Evolutionary conservation across 2,797 vertebrate genomes (phyloP), one percentile per base, ranked within the genome.

Genomic region (Apogon hyalosoma): DNA sequence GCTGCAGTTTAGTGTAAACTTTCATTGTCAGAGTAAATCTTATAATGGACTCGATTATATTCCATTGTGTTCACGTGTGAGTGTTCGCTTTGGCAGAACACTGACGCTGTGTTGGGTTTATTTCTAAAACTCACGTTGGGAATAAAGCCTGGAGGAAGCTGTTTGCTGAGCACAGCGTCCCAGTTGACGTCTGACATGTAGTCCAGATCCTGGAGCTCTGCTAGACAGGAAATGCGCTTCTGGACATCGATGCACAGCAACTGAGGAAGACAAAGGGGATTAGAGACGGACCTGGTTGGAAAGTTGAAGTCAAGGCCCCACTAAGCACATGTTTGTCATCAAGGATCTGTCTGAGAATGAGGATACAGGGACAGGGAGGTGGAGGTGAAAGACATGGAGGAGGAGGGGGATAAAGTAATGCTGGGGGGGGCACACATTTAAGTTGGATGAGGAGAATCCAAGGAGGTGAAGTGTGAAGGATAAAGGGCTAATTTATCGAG

Each of bases 101-200:
- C 21, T 7, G 11, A 49, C 16, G 49, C 38, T 42, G 38, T 4
- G n/a, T n/a, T 60, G n/a, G 8, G 38, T 62, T 65, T 65, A 49
- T 62, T 48, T 62, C 49, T 47, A 15, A 61, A 51, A 83, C 95
- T 96, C 87, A 97, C 98, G 6, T 93, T 95, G 71, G 98, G 98
- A 81, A 96, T 92, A 87, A 99, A 99, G 57, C 94, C 94, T 2
- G 98, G 96, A 43, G 89, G 70, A 52, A 96, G 87, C 81, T 94
- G 94, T 85, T 99, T 99, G 89, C 93, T 94, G 45, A 98, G 90
- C 66, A 97, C 96, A 2, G 95, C 93, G 11, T 97, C 95, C 98
- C 98, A 99, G 88, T 96, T 96, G 79, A 96, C 92, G 10, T 96
- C 93, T 24, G 93, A 95, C 90, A 99, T 92, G 47, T 94, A 96